Evolutionary conservation across 2,113 vertebrate genomes (phyloP).

Genomic region (Oryzias curvinotus): DNA sequence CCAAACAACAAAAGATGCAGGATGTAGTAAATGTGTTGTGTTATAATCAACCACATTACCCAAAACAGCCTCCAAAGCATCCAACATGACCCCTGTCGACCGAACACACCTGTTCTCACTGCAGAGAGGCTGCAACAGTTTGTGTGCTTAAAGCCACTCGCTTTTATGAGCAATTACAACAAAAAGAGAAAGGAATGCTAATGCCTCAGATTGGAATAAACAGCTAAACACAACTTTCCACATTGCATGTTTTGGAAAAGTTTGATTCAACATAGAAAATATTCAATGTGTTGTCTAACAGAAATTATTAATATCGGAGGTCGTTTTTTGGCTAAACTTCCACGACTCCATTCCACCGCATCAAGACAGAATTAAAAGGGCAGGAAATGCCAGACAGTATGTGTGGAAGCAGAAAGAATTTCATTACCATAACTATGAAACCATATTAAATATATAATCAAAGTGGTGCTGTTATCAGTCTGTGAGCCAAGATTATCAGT

Average conservation of each 20-base stretch:
- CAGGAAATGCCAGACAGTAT: conserved; percentile 19
- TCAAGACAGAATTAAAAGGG: conserved; percentile 18
- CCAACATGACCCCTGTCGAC: no score
- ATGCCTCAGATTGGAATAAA: no score
- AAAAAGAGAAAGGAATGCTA: background rate
- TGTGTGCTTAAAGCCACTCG: background rate
- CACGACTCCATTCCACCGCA: background rate
- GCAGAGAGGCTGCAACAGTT: background rate
- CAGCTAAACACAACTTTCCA: conserved; percentile 6
- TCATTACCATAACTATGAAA: conserved; percentile 27
- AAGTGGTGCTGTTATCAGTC: conserved; percentile 6
- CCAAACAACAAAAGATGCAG: no score
- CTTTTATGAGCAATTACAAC: background rate
- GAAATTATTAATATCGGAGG: background rate
- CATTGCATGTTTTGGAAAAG: background rate
- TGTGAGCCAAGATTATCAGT: background rate
- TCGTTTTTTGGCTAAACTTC: background rate
- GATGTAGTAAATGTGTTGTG: no score
- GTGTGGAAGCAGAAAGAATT: conserved; percentile 6
- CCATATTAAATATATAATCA: conserved; percentile 13
- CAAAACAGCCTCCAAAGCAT: no score
- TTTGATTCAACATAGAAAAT: background rate
- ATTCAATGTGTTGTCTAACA: background rate
- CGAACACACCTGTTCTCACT: no score
- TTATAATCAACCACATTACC: no score